These are phyloP conservation scores for Hedychridium roseum DNA, from an alignment of 2,888 invertebrate genomes.

Conservation along the genomic window DNA sequence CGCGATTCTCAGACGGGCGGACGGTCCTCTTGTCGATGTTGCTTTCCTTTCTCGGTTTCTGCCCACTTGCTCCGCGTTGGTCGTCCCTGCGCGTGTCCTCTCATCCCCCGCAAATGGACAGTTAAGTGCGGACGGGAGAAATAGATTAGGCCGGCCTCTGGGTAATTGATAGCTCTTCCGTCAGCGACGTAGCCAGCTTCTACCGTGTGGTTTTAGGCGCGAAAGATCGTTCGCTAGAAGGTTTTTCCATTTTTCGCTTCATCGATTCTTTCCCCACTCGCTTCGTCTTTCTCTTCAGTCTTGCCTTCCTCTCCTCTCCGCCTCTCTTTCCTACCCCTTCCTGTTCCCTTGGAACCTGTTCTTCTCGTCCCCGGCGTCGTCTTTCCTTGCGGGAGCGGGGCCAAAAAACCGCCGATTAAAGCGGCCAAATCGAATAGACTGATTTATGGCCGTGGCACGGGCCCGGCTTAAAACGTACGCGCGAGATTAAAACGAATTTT, in stretches of 20 bases:
- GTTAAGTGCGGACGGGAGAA: constrained; percentile 44
- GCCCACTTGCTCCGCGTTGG: neutral
- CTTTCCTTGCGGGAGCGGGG: neutral
- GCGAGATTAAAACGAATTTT: too few relatives aligned
- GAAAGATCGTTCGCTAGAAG: too few relatives aligned
- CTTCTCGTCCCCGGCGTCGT: neutral
- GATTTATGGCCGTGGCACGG: constrained; percentile 16
- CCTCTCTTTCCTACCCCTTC: constrained; percentile 12
- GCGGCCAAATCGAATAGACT: constrained; percentile 7
- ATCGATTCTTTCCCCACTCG: neutral
- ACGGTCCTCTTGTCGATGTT: neutral
- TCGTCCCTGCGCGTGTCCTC: constrained; percentile 2
- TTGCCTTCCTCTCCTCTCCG: neutral
- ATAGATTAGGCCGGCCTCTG: constrained; percentile 46
- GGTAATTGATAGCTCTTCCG: constrained; percentile 49
- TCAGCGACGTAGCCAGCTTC: constrained; percentile 17
- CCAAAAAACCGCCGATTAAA: constrained; percentile 26
- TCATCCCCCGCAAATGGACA: constrained; percentile 39
- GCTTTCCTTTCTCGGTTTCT: constrained; percentile 1
- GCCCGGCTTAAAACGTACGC: too few relatives aligned
- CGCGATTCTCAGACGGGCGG: constrained; percentile 7
- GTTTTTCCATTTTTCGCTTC: too few relatives aligned
- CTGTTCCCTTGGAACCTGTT: neutral
- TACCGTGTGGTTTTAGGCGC: neutral
- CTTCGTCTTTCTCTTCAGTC: neutral